Percentiles rank a stretch among this genome's conserved stretches.
phyloP scores from a whole-genome alignment of 2,888 invertebrate species.

The Acrobasis suavella region DNA sequence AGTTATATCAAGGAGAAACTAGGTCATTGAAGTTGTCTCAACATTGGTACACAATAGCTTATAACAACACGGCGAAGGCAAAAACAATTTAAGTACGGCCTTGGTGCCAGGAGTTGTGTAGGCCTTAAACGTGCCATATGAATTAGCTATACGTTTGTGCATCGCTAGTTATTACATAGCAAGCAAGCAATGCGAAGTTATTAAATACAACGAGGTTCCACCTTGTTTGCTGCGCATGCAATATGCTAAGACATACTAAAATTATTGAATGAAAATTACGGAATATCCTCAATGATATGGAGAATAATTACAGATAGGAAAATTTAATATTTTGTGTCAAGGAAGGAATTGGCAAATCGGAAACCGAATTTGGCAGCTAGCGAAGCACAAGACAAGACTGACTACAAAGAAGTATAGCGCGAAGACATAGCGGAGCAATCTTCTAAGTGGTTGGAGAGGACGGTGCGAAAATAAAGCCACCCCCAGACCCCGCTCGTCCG shows the following conservation, averaged over 20 bases:
- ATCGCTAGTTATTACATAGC: slow-evolving; percentile 34
- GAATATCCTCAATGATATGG: slow-evolving; percentile 1
- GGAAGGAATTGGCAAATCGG: slow-evolving; percentile 41
- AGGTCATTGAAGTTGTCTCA: slow-evolving; percentile 57
- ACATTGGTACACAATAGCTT: slow-evolving; percentile 61
- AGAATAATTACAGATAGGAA: background rate
- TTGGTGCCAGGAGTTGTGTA: slow-evolving; percentile 50
- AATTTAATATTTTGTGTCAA: background rate
- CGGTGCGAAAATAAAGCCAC: slow-evolving; percentile 62
- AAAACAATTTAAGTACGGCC: slow-evolving; percentile 62
- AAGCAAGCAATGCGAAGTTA: slow-evolving; percentile 25
- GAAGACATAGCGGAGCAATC: slow-evolving; percentile 75
- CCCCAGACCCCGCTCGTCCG: slow-evolving; percentile 41
- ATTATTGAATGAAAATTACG: slow-evolving; percentile 4
- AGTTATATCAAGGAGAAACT: slow-evolving; percentile 44
- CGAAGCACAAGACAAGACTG: slow-evolving; percentile 40
- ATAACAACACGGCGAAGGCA: slow-evolving; percentile 61
- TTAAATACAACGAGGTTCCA: slow-evolving; percentile 25
- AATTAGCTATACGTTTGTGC: slow-evolving; percentile 48
- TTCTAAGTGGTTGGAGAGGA: slow-evolving; percentile 75
- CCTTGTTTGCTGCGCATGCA: slow-evolving; percentile 19
- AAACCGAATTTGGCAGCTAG: slow-evolving; percentile 60
- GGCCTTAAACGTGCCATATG: slow-evolving; percentile 50
- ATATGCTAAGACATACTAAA: slow-evolving; percentile 2
- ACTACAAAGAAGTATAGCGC: slow-evolving; percentile 64